Evolutionary conservation across 2,113 vertebrate species (phyloP).

Genomic region (Aphyosemion australe): DNA sequence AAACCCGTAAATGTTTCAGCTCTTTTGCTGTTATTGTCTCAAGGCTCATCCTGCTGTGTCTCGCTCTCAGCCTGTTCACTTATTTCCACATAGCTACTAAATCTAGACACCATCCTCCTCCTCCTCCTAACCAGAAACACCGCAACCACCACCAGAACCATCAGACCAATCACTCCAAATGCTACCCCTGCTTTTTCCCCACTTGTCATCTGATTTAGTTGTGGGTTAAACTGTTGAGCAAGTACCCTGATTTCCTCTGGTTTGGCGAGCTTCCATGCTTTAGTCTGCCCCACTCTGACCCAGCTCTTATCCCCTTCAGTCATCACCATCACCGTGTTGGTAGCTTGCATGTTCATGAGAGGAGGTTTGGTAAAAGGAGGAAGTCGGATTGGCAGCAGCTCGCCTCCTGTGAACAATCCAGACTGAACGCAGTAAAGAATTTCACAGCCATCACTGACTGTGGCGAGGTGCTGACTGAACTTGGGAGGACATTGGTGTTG

Average conservation of each 20-base stretch:
- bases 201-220: slow-evolving; percentile 44
- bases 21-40: background rate
- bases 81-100: slow-evolving; percentile 49
- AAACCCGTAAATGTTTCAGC: background rate
- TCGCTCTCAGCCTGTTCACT: background rate
- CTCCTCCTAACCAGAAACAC: slow-evolving; percentile 40
- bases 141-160: slow-evolving; percentile 46
- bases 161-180: slow-evolving; percentile 63
- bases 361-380: slow-evolving; percentile 85
- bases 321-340: slow-evolving; percentile 85
- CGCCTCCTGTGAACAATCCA: slow-evolving; percentile 78
- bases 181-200: slow-evolving; percentile 55
- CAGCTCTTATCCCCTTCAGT: slow-evolving; percentile 79
- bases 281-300: slow-evolving; percentile 81
- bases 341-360: slow-evolving; percentile 63
- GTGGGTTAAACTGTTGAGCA: background rate
- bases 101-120: slow-evolving; percentile 1
- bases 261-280: slow-evolving; percentile 79
- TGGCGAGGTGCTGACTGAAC: slow-evolving; percentile 88
- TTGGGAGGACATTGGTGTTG: slow-evolving; percentile 81
- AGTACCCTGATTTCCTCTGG: slow-evolving; percentile 72
- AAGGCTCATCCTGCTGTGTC: slow-evolving; percentile 8
- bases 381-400: slow-evolving; percentile 78
- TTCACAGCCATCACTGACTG: slow-evolving; percentile 89
- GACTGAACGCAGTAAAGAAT: slow-evolving; percentile 87